Evolutionary conservation across 2,888 invertebrate genomes (phyloP).

Genomic region (Hyles lineata): DNA sequence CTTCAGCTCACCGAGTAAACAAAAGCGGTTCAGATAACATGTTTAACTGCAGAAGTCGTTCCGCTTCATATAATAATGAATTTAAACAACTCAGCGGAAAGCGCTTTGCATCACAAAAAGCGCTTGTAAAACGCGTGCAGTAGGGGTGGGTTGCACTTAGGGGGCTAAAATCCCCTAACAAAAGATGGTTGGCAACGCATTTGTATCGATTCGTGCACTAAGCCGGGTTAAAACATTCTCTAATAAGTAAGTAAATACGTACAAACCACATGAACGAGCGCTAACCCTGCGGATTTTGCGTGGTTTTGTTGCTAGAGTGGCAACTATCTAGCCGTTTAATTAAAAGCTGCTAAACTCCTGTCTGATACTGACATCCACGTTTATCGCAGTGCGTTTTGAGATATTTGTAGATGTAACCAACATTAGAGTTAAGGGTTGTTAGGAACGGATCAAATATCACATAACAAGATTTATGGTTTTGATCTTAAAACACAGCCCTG

Average conservation of each 20-base stretch:
- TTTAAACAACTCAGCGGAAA: slow-evolving; percentile 44
- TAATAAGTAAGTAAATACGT: slow-evolving; percentile 42
- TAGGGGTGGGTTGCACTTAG: slow-evolving; percentile 58
- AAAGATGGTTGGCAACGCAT: slow-evolving; percentile 74
- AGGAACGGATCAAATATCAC: too few relatives aligned
- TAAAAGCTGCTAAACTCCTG: not conserved
- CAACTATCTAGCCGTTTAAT: slow-evolving; percentile 14
- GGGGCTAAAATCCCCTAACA: slow-evolving; percentile 66
- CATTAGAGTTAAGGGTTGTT: too few relatives aligned
- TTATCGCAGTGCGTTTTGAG: not conserved
- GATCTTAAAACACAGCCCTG: too few relatives aligned
- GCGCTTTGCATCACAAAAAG: slow-evolving; percentile 52
- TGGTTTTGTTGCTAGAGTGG: slow-evolving; percentile 13
- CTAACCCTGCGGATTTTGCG: slow-evolving; percentile 22
- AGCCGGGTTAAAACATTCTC: slow-evolving; percentile 44
- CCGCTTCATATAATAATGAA: slow-evolving; percentile 13
- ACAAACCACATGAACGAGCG: slow-evolving; percentile 36
- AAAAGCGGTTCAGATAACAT: slow-evolving; percentile 29
- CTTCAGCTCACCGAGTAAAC: slow-evolving; percentile 9
- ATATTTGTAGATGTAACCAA: not conserved
- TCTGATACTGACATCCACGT: not conserved
- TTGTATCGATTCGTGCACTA: slow-evolving; percentile 65
- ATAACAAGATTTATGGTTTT: too few relatives aligned
- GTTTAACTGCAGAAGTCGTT: slow-evolving; percentile 12
- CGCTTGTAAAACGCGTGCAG: slow-evolving; percentile 50